Conservation (phyloP, 2,113 vertebrate species). For the Cynopterus brachyotis region DNA sequence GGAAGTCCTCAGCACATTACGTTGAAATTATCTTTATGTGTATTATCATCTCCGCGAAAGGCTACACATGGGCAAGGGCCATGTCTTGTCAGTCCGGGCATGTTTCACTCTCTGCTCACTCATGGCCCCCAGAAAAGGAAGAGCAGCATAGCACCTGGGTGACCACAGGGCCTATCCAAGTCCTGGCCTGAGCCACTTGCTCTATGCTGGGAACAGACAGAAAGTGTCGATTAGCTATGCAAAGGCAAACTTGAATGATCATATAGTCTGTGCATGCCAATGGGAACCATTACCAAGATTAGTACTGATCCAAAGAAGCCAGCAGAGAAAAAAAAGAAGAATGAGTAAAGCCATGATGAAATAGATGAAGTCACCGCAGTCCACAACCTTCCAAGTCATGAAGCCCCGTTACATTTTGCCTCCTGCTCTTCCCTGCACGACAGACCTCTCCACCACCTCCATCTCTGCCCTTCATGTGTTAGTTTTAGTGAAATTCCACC, state of each 20-base stretch:
- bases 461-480: background rate
- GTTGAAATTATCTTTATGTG: background rate
- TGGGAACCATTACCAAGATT: background rate
- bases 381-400: background rate
- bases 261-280: background rate
- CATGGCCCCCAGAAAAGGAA: background rate
- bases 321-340: background rate
- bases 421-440: background rate
- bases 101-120: background rate
- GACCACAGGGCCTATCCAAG: background rate
- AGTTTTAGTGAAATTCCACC: conserved; percentile 9
- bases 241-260: conserved; percentile 27
- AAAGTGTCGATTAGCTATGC: background rate
- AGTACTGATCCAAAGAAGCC: conserved; percentile 3
- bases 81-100: background rate
- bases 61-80: background rate
- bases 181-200: background rate
- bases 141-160: background rate
- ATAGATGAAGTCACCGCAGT: background rate
- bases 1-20: background rate
- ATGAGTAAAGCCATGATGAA: background rate
- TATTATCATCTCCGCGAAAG: background rate
- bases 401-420: background rate
- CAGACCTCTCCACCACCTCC: background rate
- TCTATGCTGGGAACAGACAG: background rate